Evolutionary conservation across 2,888 invertebrate genomes (phyloP).

Genomic region (Rhamphomyia laevipes): DNA sequence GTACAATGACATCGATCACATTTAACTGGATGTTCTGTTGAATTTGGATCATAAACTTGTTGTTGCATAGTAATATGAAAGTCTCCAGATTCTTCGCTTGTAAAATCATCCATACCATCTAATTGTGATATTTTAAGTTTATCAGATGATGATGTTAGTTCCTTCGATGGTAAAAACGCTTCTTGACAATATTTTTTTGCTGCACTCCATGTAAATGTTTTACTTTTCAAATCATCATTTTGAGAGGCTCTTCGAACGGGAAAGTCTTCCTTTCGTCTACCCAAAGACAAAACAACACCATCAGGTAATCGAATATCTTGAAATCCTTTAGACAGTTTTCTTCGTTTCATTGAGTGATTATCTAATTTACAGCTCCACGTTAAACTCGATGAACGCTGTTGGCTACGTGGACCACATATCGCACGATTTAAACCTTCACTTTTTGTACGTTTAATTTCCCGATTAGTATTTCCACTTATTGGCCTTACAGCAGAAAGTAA

Average conservation of each 20-base stretch:
- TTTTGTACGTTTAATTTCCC: slow-evolving; percentile 52
- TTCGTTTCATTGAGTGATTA: slow-evolving; percentile 51
- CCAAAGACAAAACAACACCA: slow-evolving; percentile 35
- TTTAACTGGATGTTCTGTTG: slow-evolving; percentile 49
- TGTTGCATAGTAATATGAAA: slow-evolving; percentile 27
- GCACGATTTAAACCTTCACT: slow-evolving; percentile 44
- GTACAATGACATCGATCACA: slow-evolving; percentile 82
- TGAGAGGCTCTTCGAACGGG: slow-evolving; percentile 18
- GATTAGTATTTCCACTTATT: slow-evolving; percentile 27
- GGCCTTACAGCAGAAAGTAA: slow-evolving; percentile 28
- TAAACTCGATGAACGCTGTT: slow-evolving; percentile 55
- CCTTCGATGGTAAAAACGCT: background rate
- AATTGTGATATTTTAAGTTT: slow-evolving; percentile 48
- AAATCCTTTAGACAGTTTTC: slow-evolving; percentile 44
- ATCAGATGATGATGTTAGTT: slow-evolving; percentile 3
- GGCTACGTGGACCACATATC: slow-evolving; percentile 39
- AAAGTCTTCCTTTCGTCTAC: slow-evolving; percentile 24
- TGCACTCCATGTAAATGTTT: slow-evolving; percentile 33
- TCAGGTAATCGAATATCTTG: slow-evolving; percentile 39
- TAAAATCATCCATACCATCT: slow-evolving; percentile 58
- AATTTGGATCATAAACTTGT: slow-evolving; percentile 31
- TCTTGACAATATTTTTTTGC: slow-evolving; percentile 25
- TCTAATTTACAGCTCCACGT: slow-evolving; percentile 61
- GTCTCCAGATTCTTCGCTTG: slow-evolving; percentile 34
- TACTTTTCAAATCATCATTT: slow-evolving; percentile 16